Percentiles rank a stretch among this genome's conserved stretches.
Evolutionary conservation across 1,140 invertebrate genomes (phyloP).

Genomic region (Listronotus bonariensis): DNA sequence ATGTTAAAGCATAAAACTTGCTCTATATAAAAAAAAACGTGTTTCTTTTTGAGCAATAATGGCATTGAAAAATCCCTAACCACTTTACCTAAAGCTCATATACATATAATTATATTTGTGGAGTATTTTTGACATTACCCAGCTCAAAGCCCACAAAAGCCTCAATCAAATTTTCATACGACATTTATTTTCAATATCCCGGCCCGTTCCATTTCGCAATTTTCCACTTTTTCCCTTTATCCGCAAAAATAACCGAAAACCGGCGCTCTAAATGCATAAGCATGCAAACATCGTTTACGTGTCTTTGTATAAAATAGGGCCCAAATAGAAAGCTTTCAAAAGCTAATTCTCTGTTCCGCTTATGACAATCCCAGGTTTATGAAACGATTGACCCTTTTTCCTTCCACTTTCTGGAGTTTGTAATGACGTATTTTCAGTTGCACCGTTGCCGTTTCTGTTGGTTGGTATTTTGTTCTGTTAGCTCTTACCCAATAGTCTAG

Average conservation of each 20-base stretch:
- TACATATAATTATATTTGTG: conserved; percentile 14
- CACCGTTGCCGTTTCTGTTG: conserved; percentile 23
- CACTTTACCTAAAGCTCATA: too few relatives aligned
- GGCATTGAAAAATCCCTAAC: too few relatives aligned
- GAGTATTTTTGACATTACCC: conserved; percentile 16
- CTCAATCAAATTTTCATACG: conserved; percentile 29
- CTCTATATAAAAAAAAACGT: too few relatives aligned
- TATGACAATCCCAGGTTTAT: conserved; percentile 44
- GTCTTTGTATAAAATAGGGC: conserved; percentile 36
- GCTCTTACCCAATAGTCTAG: too few relatives aligned
- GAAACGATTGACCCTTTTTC: conserved; percentile 46
- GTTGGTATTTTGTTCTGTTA: too few relatives aligned
- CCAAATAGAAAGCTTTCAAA: conserved; percentile 38
- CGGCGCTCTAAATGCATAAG: conserved; percentile 24
- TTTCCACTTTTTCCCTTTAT: conserved; percentile 17
- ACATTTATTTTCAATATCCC: conserved; percentile 30
- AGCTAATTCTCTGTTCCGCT: conserved; percentile 42
- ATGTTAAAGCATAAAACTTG: too few relatives aligned
- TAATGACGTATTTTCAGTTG: conserved; percentile 23
- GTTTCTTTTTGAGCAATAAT: too few relatives aligned
- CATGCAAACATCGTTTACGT: conserved; percentile 35
- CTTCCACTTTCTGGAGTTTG: conserved; percentile 17
- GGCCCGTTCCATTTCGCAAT: conserved; percentile 6
- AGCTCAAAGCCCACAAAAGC: conserved; percentile 15
- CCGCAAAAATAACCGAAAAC: conserved; percentile 23